These are phyloP conservation scores for Labeo catla DNA, from an alignment of 2,113 vertebrate genomes.

Conservation along the genomic window DNA sequence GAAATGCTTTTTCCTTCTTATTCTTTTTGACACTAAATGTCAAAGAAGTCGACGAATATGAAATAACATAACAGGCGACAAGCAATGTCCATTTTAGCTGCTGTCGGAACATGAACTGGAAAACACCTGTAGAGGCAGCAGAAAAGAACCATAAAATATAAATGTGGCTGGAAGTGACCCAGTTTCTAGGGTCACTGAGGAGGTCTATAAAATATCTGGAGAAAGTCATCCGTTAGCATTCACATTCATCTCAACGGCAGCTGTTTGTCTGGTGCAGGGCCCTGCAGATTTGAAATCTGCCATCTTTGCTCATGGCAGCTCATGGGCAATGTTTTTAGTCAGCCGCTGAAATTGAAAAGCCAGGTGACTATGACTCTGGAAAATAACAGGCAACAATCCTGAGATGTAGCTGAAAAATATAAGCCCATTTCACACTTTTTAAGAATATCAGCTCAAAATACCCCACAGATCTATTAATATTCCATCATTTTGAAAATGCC, in stretches of 20 bases:
- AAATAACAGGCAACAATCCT: not conserved
- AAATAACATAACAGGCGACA: not conserved
- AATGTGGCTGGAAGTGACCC: conserved; percentile 2
- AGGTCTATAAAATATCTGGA: conserved; percentile 21
- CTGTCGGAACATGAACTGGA: conserved; percentile 11
- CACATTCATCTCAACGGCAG: conserved; percentile 13
- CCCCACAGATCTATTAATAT: too few relatives aligned
- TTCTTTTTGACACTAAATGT: conserved; percentile 18
- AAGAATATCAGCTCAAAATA: not conserved
- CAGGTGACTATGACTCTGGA: not conserved
- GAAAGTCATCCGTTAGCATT: conserved; percentile 13
- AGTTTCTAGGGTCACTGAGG: conserved; percentile 30
- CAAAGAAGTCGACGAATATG: not conserved
- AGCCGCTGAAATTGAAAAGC: not conserved
- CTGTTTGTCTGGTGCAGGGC: not conserved
- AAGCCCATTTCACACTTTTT: not conserved
- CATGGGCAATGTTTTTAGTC: not conserved
- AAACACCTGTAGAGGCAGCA: conserved; percentile 15
- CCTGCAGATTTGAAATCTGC: conserved; percentile 24
- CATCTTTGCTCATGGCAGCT: conserved; percentile 20
- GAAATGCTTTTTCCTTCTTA: not conserved
- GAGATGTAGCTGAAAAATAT: not conserved
- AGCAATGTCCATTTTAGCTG: not conserved
- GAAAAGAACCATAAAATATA: not conserved
- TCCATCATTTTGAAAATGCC: too few relatives aligned